These are phyloP conservation scores for Acanthurus leucopareius DNA, from an alignment of 2,797 vertebrate genomes.

Conservation along the genomic window DNA sequence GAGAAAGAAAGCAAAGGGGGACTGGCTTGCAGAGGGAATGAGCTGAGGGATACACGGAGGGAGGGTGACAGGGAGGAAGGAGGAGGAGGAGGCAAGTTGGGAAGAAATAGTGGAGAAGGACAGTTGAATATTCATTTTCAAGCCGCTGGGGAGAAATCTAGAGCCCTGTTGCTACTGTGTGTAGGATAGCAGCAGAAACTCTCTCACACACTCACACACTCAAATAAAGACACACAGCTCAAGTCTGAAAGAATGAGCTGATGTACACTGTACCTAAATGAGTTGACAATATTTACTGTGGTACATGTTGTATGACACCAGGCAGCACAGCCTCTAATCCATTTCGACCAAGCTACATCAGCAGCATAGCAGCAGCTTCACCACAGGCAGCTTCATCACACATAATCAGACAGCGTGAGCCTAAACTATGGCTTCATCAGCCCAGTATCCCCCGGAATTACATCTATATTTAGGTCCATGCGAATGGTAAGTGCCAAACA, in stretches of 20 bases:
- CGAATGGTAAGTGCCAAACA: no score
- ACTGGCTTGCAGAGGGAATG: conserved; percentile 45
- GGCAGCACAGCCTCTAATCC: conserved; percentile 26
- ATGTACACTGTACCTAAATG: conserved; percentile 16
- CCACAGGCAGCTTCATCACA: conserved; percentile 44
- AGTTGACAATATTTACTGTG: conserved; percentile 18
- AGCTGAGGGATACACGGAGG: conserved; percentile 55
- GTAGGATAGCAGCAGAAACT: conserved; percentile 37
- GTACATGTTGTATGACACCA: conserved; percentile 22
- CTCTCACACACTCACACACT: conserved; percentile 5
- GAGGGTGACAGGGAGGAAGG: neutral
- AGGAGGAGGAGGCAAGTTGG: conserved; percentile 22
- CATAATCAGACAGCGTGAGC: conserved; percentile 21
- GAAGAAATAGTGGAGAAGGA: conserved; percentile 52
- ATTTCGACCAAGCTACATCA: conserved; percentile 46
- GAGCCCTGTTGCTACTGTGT: conserved; percentile 30
- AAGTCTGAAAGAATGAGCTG: conserved; percentile 30
- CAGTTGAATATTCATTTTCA: conserved; percentile 67
- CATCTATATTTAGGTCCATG: neutral
- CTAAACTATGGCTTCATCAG: conserved; percentile 5
- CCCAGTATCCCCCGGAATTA: neutral
- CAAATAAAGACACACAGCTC: conserved; percentile 30
- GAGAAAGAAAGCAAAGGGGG: conserved; percentile 59
- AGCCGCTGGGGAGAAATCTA: conserved; percentile 43
- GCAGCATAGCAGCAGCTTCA: conserved; percentile 26